Evolutionary conservation across 2,888 invertebrate genomes (phyloP).

Genomic region (Pimpla rufipes): DNA sequence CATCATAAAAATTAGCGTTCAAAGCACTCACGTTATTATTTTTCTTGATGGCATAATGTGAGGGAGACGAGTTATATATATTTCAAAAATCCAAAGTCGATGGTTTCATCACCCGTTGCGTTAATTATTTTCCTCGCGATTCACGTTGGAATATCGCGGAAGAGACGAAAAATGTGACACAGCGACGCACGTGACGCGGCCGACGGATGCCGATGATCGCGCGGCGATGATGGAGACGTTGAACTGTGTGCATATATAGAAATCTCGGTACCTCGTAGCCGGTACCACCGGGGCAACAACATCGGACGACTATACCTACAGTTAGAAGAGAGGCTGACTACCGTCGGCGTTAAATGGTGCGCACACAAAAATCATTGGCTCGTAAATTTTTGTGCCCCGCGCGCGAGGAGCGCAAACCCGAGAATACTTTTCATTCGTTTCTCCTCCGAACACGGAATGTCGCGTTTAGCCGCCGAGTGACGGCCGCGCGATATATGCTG

Average conservation of each 20-base stretch:
- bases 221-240: conserved; percentile 39
- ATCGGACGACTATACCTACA: conserved; percentile 41
- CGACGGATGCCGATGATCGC: conserved; percentile 19
- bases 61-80: not conserved
- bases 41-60: conserved; percentile 1
- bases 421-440: not conserved
- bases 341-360: conserved; percentile 71
- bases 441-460: not conserved
- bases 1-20: too few species aligned
- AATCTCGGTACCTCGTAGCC: not conserved
- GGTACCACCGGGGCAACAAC: not conserved
- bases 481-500: not conserved
- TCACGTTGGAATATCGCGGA: not conserved
- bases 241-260: conserved; percentile 41
- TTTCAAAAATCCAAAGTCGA: not conserved
- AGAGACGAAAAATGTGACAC: not conserved
- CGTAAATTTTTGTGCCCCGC: conserved; percentile 47
- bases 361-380: conserved; percentile 71
- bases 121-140: not conserved
- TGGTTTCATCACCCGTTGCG: not conserved
- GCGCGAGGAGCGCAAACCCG: not conserved
- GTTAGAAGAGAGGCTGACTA: conserved; percentile 62
- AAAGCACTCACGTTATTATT: conserved; percentile 43
- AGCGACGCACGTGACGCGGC: not conserved
- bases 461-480: not conserved